Evolutionary conservation across 2,888 invertebrate genomes (phyloP).

Genomic region (Andrena trimmerana): DNA sequence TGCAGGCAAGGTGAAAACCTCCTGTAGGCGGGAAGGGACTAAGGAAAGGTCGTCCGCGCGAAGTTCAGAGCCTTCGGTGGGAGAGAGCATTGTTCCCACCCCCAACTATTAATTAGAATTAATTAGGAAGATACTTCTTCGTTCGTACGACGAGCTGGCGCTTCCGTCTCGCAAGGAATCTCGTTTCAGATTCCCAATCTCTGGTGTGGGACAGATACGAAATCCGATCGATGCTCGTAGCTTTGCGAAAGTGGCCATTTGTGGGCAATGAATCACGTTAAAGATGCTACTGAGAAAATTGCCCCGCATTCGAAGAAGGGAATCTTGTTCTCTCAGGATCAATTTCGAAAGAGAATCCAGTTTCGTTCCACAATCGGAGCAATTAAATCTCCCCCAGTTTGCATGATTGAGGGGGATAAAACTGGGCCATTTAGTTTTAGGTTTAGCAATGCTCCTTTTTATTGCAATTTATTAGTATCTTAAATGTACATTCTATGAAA

Average conservation of each 20-base stretch:
- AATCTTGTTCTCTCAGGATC: not conserved
- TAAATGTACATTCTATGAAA: no score
- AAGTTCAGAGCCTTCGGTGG: slow-evolving; percentile 58
- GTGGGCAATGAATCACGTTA: slow-evolving; percentile 11
- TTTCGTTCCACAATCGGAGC: slow-evolving; percentile 11
- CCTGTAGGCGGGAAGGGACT: slow-evolving; percentile 10
- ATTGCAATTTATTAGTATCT: no score
- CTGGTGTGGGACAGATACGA: not conserved
- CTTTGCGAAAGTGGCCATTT: slow-evolving; percentile 19
- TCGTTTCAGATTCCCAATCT: slow-evolving; percentile 1
- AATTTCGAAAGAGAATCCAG: slow-evolving; percentile 9
- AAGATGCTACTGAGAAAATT: slow-evolving; percentile 29
- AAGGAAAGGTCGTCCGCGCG: slow-evolving; percentile 52
- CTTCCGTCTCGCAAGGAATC: slow-evolving; percentile 17
- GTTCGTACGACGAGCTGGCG: not conserved
- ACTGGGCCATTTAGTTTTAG: no score
- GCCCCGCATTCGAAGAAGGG: slow-evolving; percentile 40
- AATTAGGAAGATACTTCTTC: slow-evolving; percentile 48
- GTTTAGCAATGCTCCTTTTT: no score
- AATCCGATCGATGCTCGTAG: not conserved
- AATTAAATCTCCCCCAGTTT: slow-evolving; percentile 8
- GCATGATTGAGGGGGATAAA: no score
- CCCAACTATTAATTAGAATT: slow-evolving; percentile 61
- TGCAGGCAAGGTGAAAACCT: slow-evolving; percentile 59
- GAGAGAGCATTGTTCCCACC: slow-evolving; percentile 58